Percentiles rank a stretch among this genome's conserved stretches.
phyloP scores from a whole-genome alignment of 2,797 vertebrate species.

The Myotis myotis region DNA sequence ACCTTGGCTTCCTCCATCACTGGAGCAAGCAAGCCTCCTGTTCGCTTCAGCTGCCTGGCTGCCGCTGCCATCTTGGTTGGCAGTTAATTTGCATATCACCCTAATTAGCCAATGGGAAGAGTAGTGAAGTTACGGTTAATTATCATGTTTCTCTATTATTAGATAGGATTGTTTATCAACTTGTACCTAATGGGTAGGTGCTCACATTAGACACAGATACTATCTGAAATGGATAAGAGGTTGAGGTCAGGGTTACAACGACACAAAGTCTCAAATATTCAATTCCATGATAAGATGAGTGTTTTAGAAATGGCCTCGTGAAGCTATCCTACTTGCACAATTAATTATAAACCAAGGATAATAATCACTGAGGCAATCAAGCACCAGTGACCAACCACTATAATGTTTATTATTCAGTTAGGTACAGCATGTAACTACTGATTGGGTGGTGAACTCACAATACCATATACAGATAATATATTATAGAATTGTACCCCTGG shows the following conservation, averaged over 20 bases:
- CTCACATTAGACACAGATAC: conserved; percentile 21
- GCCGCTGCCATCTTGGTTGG: too few species aligned
- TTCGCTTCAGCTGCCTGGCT: too few species aligned
- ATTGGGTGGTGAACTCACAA: neutral
- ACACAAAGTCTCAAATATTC: neutral
- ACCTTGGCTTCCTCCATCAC: too few species aligned
- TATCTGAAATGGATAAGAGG: neutral
- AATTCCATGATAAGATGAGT: neutral
- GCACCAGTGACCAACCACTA: neutral
- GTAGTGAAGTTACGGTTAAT: too few species aligned
- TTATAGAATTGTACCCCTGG: neutral
- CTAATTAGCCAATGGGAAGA: too few species aligned
- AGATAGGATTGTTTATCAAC: neutral
- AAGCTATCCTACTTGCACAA: neutral
- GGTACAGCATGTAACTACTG: neutral
- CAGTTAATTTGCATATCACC: too few species aligned
- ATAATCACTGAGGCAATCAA: neutral
- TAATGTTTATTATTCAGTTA: conserved; percentile 10
- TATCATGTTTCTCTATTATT: too few species aligned
- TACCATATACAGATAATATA: neutral
- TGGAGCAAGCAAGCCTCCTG: too few species aligned
- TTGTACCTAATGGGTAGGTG: neutral
- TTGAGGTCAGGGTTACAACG: neutral
- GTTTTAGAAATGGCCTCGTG: neutral
- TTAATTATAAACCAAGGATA: conserved; percentile 25